Evolutionary conservation across 2,888 invertebrate genomes (phyloP).

Genomic region (Tortrix viridana): DNA sequence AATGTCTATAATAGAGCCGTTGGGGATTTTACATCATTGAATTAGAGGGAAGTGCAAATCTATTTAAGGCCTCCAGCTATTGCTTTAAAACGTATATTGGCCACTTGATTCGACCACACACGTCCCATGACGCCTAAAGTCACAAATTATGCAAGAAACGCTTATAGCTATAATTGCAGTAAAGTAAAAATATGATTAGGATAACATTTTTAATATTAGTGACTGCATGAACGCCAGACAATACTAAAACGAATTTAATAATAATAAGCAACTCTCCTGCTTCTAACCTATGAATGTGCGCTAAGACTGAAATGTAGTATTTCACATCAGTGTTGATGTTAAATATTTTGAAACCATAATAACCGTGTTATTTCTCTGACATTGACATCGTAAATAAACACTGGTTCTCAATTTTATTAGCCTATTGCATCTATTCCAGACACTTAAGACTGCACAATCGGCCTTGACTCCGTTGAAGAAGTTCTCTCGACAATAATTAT

Average conservation of each 20-base stretch:
- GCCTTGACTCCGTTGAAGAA: slow-evolving; percentile 19
- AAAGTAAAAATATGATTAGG: neutral
- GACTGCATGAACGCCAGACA: neutral
- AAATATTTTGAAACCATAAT: slow-evolving; percentile 7
- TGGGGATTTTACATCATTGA: slow-evolving; percentile 34
- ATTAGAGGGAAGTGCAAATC: slow-evolving; percentile 25
- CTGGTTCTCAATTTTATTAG: slow-evolving; percentile 19
- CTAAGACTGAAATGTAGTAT: neutral
- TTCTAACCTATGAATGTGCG: too few relatives aligned
- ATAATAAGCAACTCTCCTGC: too few relatives aligned
- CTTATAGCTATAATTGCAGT: slow-evolving; percentile 17
- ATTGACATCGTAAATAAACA: slow-evolving; percentile 15
- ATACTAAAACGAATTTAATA: neutral
- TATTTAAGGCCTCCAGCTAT: slow-evolving; percentile 27
- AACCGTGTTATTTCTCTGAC: slow-evolving; percentile 26
- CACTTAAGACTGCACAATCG: slow-evolving; percentile 17
- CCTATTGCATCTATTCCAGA: slow-evolving; percentile 16
- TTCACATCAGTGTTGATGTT: slow-evolving; percentile 1
- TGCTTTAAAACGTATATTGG: slow-evolving; percentile 28
- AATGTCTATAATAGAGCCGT: slow-evolving; percentile 19
- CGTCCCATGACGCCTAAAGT: slow-evolving; percentile 24
- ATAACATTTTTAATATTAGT: neutral
- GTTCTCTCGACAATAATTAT: slow-evolving; percentile 20
- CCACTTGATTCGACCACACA: slow-evolving; percentile 32
- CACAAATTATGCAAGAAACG: slow-evolving; percentile 29